These are phyloP conservation scores for Xiphydria camelus DNA, from an alignment of 2,888 invertebrate species.

Conservation along the genomic window DNA sequence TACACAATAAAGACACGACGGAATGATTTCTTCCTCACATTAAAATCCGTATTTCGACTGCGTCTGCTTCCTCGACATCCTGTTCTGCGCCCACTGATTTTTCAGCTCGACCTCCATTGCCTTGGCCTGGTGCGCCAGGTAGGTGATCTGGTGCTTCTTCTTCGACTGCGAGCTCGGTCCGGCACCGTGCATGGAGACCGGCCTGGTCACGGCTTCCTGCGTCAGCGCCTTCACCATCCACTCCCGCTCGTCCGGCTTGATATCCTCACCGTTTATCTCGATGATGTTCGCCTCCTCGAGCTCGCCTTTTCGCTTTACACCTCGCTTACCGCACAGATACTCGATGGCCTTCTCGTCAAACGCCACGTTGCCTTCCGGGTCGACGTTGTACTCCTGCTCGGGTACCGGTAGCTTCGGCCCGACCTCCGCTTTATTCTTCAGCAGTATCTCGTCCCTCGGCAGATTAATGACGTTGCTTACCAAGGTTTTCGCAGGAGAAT, in stretches of 20 bases:
- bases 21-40: conserved; percentile 18
- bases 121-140: conserved; percentile 91
- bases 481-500: conserved; percentile 25
- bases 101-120: conserved; percentile 92
- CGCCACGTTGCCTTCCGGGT: conserved; percentile 49
- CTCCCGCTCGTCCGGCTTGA: conserved; percentile 77
- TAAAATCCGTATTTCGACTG: conserved; percentile 96
- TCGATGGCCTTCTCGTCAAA: conserved; percentile 54
- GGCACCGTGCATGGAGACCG: conserved; percentile 54
- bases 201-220: conserved; percentile 67
- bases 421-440: conserved; percentile 55
- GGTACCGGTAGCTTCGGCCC: conserved; percentile 54
- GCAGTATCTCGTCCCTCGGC: conserved; percentile 57
- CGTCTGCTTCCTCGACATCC: conserved; percentile 83
- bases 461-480: conserved; percentile 63
- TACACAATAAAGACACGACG: too few relatives aligned
- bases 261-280: conserved; percentile 80
- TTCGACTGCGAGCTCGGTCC: conserved; percentile 72
- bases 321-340: conserved; percentile 52
- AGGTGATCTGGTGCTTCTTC: conserved; percentile 95
- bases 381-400: conserved; percentile 56
- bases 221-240: conserved; percentile 82
- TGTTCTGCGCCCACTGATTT: conserved; percentile 91
- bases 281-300: conserved; percentile 70
- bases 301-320: conserved; percentile 58